Percentiles rank a stretch among this genome's conserved stretches.
Evolutionary conservation across 2,113 vertebrate species (phyloP).

Genomic region (Blennius ocellaris): DNA sequence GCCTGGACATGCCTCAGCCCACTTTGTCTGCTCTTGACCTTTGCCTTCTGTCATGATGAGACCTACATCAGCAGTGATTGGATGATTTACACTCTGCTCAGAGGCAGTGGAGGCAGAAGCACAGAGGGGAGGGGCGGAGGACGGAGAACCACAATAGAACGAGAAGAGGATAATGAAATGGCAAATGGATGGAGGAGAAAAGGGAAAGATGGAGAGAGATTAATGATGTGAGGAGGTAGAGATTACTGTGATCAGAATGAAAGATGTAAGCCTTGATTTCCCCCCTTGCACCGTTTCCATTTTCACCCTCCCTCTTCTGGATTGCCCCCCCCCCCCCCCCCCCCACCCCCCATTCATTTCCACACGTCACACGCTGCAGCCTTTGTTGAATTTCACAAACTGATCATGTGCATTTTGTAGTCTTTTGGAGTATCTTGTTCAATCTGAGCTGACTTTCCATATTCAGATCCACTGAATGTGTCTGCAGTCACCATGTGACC

Average conservation of each 20-base stretch:
- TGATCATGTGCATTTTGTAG: no score
- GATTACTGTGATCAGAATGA: conserved; percentile 25
- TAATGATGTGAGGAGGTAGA: conserved; percentile 40
- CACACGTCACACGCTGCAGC: no score
- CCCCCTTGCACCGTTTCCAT: conserved; percentile 7
- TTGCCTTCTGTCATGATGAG: conserved; percentile 39
- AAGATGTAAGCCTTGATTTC: conserved; percentile 11
- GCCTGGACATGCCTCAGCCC: conserved; percentile 2
- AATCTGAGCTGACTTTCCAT: no score
- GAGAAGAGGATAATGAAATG: conserved; percentile 39
- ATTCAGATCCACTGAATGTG: no score
- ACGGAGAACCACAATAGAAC: not conserved
- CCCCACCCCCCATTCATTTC: not conserved
- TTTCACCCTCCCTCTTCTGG: conserved; percentile 3
- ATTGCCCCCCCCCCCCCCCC: not conserved
- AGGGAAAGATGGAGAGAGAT: conserved; percentile 29
- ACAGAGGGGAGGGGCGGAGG: not conserved
- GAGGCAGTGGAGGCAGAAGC: conserved; percentile 6
- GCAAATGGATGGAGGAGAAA: conserved; percentile 32
- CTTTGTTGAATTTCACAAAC: no score
- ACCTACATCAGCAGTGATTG: conserved; percentile 44
- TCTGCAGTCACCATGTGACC: no score
- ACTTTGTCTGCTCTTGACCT: conserved; percentile 45
- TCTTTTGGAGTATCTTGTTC: no score
- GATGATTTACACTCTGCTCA: conserved; percentile 38